phyloP scores from a whole-genome alignment of 2,113 vertebrate genomes.

The Gymnorhina tibicen region DNA sequence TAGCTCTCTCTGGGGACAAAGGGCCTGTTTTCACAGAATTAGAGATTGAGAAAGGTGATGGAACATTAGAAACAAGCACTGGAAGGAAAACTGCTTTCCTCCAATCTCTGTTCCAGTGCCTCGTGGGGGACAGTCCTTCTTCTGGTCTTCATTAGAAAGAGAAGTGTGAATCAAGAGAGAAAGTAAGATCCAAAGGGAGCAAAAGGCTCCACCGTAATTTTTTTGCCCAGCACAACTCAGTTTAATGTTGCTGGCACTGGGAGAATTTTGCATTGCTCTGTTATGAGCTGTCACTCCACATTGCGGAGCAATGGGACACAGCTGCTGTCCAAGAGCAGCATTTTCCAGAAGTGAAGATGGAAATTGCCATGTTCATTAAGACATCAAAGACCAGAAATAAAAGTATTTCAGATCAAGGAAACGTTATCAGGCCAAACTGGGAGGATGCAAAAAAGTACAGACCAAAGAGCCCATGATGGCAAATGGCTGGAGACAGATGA shows the following conservation, averaged over 20 bases:
- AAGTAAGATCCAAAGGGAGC: neutral
- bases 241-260: neutral
- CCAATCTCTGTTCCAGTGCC: neutral
- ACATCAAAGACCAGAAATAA: neutral
- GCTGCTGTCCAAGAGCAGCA: neutral
- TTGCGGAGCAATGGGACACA: neutral
- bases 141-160: neutral
- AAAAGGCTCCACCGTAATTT: neutral
- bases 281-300: neutral
- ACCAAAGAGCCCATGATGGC: neutral
- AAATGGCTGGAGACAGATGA: neutral
- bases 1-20: neutral
- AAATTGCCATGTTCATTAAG: neutral
- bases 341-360: neutral
- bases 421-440: neutral
- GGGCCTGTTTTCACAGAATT: neutral
- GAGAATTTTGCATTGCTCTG: neutral
- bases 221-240: neutral
- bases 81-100: neutral
- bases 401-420: neutral
- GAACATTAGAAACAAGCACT: neutral
- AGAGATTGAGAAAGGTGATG: neutral
- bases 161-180: neutral
- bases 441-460: neutral
- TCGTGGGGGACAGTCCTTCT: neutral